phyloP scores from a whole-genome alignment of 2,113 vertebrate genomes.

The Trematocara unimaculatum region DNA sequence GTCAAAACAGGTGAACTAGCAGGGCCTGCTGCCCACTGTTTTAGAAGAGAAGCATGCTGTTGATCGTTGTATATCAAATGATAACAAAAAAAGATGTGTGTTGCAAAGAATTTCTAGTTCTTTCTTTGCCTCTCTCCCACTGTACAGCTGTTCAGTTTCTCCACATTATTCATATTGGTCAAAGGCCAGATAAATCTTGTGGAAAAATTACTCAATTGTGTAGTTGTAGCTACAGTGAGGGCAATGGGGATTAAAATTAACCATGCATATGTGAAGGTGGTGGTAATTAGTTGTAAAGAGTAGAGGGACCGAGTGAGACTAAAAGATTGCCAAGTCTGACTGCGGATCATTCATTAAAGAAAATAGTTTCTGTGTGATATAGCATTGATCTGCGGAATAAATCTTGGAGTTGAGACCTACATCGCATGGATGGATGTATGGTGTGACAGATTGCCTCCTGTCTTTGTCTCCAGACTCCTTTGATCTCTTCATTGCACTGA shows the following conservation, averaged over 20 bases:
- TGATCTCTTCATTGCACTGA: slow-evolving; percentile 35
- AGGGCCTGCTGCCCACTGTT: not conserved
- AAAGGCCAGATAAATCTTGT: not conserved
- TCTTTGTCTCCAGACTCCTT: slow-evolving; percentile 38
- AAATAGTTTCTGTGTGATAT: not conserved
- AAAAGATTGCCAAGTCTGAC: not conserved
- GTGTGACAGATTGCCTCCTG: slow-evolving; percentile 42
- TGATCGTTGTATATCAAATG: not conserved
- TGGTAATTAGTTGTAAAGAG: not conserved
- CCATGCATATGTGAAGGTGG: not conserved
- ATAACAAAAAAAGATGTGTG: not conserved
- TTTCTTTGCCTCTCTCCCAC: not conserved
- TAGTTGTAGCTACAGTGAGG: not conserved
- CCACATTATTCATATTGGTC: not conserved
- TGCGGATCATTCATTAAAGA: not conserved
- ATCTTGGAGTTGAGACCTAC: not conserved
- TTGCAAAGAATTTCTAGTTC: not conserved
- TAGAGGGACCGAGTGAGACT: not conserved
- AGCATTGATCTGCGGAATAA: not conserved
- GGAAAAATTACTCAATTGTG: not conserved
- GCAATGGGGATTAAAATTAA: not conserved
- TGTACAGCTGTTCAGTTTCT: not conserved
- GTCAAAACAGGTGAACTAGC: not conserved
- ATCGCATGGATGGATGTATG: slow-evolving; percentile 23
- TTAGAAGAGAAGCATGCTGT: not conserved